phyloP scores from a whole-genome alignment of 2,797 vertebrate species.

The Myotis vivesi region DNA sequence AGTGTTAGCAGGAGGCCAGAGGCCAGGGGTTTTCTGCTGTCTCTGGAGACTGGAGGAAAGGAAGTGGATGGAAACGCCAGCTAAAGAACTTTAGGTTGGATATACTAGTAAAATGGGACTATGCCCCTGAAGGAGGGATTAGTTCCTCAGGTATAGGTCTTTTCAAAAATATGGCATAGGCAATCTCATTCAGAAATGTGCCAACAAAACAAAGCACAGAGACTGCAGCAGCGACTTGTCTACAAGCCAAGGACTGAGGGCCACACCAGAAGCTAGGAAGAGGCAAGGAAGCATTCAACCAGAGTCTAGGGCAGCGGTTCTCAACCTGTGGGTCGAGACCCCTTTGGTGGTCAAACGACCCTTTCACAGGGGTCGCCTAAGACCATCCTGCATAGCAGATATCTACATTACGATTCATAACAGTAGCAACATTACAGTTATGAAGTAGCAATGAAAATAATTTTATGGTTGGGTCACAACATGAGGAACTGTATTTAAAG shows the following conservation, averaged over 20 bases:
- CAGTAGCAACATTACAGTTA: too few relatives aligned
- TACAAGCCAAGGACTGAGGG: neutral
- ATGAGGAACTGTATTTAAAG: too few relatives aligned
- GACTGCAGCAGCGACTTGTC: rapidly evolving
- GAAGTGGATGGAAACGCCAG: neutral
- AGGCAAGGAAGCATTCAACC: neutral
- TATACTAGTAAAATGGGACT: neutral
- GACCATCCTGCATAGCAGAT: too few relatives aligned
- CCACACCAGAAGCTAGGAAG: neutral
- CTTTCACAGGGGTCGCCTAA: too few relatives aligned
- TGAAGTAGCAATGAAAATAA: too few relatives aligned
- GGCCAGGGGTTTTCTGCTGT: neutral
- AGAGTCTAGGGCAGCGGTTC: neutral
- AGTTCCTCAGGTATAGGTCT: neutral
- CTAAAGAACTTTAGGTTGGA: neutral
- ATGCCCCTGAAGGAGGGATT: neutral
- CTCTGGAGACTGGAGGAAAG: neutral
- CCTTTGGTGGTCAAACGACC: too few relatives aligned
- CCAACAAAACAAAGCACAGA: neutral
- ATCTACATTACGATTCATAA: too few relatives aligned
- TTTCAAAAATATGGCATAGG: neutral
- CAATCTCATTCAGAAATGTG: neutral
- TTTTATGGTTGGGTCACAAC: too few relatives aligned
- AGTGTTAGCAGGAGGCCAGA: too few relatives aligned
- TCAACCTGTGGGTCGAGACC: too few relatives aligned